Evolutionary conservation across 2,888 invertebrate species (phyloP).

Genomic region (Liposcelis brunnea): DNA sequence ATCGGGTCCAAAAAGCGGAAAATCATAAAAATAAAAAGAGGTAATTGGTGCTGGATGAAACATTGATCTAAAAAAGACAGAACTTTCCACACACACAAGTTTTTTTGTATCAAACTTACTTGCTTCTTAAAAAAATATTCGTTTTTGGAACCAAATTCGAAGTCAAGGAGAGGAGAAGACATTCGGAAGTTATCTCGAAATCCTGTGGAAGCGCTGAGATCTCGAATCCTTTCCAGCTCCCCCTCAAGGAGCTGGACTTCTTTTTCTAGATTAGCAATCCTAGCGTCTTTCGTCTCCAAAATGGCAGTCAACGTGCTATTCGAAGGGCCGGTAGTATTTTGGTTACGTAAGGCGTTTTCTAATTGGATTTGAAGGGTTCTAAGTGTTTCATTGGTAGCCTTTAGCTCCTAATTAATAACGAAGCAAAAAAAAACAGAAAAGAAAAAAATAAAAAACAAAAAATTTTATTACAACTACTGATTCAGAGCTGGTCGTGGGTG

Average conservation of each 20-base stretch:
- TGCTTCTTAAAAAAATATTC: conserved; percentile 56
- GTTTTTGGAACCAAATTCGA: conserved; percentile 29
- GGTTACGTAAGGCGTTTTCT: conserved; percentile 48
- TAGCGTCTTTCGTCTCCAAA: conserved; percentile 71
- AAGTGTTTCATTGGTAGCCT: conserved; percentile 68
- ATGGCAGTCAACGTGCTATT: conserved; percentile 59
- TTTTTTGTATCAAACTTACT: conserved; percentile 39
- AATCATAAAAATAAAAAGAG: background rate
- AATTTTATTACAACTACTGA: too few species aligned
- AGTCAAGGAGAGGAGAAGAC: conserved; percentile 33
- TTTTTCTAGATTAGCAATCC: conserved; percentile 73
- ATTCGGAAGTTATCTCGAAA: conserved; percentile 22
- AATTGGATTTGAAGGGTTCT: conserved; percentile 63
- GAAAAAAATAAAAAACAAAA: conserved; percentile 12
- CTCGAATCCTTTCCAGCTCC: conserved; percentile 45
- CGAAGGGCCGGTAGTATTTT: conserved; percentile 37
- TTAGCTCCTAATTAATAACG: conserved; percentile 45
- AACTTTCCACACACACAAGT: conserved; percentile 1
- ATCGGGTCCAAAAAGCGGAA: background rate
- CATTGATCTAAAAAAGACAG: background rate
- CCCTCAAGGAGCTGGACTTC: conserved; percentile 64
- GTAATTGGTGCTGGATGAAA: background rate
- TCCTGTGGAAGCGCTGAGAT: conserved; percentile 23
- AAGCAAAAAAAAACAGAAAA: conserved; percentile 23
- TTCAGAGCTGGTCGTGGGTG: too few species aligned